A percentile compares a stretch with the other conserved stretches of the same genome.
Evolutionary conservation across 30 jellyfish, hydroid and myxozoan genomes (phyloP).

Genomic region (Aurelia sp.): DNA sequence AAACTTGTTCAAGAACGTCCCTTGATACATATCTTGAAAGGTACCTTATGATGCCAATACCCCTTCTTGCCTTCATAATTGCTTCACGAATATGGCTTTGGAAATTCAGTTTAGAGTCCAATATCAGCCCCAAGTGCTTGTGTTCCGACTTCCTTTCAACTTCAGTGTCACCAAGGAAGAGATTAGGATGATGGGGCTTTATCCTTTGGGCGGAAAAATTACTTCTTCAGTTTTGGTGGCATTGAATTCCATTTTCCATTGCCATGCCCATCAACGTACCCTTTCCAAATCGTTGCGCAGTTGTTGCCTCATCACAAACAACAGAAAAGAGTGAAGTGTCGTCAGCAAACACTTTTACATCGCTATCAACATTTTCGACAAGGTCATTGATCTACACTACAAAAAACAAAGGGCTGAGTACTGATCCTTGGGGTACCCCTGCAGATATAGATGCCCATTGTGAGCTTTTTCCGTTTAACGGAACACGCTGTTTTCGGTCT

Average conservation of each 20-base stretch:
- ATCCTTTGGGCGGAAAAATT: neutral
- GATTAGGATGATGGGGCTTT: constrained; percentile 2
- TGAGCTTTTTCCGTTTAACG: constrained; percentile 22
- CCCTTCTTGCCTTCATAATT: no score
- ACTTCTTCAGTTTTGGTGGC: constrained; percentile 16
- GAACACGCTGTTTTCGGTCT: constrained; percentile 5
- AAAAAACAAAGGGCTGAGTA: constrained; percentile 29
- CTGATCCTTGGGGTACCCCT: constrained; percentile 58
- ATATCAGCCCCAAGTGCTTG: no score
- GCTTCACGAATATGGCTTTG: no score
- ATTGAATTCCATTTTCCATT: constrained; percentile 20
- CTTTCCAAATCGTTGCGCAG: neutral
- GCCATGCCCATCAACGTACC: constrained; percentile 14
- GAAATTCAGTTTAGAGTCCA: no score
- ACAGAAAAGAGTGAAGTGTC: constrained; percentile 12
- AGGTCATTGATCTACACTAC: constrained; percentile 2
- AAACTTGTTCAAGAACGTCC: no score
- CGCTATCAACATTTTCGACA: constrained; percentile 21
- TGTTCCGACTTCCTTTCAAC: neutral
- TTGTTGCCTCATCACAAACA: neutral
- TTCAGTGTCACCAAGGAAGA: neutral
- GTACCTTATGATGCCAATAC: no score
- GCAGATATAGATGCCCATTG: constrained; percentile 42
- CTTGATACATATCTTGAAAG: no score
- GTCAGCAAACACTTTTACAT: constrained; percentile 15